Evolutionary conservation across 2,888 invertebrate genomes (phyloP).

Genomic region (Microplitis manilae): DNA sequence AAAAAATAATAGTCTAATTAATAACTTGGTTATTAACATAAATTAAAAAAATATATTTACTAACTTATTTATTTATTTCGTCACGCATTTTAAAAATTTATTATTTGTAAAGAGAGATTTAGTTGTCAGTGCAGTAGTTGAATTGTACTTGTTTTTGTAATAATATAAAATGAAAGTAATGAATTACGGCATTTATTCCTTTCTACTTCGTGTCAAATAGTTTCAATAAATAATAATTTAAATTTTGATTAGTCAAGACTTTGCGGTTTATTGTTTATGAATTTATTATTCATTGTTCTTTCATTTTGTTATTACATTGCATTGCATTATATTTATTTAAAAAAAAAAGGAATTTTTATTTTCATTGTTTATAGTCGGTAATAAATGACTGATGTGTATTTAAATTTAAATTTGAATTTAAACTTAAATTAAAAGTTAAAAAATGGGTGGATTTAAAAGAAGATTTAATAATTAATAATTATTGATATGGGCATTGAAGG

Average conservation of each 20-base stretch:
- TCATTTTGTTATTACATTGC: too few relatives aligned
- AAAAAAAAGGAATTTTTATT: too few relatives aligned
- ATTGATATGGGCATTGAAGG: background rate
- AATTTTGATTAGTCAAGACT: background rate
- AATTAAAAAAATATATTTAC: background rate
- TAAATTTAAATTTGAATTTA: too few relatives aligned
- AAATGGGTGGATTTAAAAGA: background rate
- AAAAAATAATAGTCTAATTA: background rate
- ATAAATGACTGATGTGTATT: too few relatives aligned
- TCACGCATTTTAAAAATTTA: background rate
- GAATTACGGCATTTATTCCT: constrained; percentile 16
- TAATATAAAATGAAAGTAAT: constrained; percentile 11
- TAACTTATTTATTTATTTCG: background rate
- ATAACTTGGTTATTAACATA: background rate
- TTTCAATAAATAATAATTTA: constrained; percentile 9
- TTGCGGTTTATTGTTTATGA: background rate
- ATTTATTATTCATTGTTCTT: background rate
- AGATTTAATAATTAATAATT: background rate
- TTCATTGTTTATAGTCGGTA: too few relatives aligned
- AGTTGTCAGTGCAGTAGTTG: background rate
- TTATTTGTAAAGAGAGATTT: constrained; percentile 5
- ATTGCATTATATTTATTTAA: too few relatives aligned
- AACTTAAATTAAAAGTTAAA: too few relatives aligned
- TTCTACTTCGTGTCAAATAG: constrained; percentile 10
- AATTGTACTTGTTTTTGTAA: constrained; percentile 4